phyloP scores from a whole-genome alignment of 2,888 invertebrate genomes.

The Caenorhabditis sp. region DNA sequence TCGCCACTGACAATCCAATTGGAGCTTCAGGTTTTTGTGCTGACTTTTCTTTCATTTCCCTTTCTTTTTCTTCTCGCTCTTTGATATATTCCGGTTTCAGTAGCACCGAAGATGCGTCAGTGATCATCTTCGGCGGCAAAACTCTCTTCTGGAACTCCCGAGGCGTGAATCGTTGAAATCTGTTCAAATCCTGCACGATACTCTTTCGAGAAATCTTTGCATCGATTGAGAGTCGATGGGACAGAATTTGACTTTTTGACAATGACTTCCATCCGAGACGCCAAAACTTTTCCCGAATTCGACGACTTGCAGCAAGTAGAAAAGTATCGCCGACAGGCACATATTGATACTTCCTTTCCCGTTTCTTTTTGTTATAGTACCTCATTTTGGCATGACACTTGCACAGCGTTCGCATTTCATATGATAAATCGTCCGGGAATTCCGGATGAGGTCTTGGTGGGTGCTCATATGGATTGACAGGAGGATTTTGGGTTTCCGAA shows the following conservation, averaged over 20 bases:
- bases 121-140: conserved; percentile 47
- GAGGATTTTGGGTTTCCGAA: not conserved
- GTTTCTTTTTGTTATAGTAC: conserved; percentile 33
- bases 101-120: conserved; percentile 17
- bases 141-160: conserved; percentile 47
- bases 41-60: conserved; percentile 29
- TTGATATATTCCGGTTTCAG: conserved; percentile 53
- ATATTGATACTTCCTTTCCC: conserved; percentile 33
- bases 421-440: not conserved
- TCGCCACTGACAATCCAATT: conserved; percentile 28
- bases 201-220: not conserved
- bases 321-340: conserved; percentile 4
- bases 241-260: conserved; percentile 24
- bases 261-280: conserved; percentile 22
- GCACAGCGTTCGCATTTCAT: conserved; percentile 32
- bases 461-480: conserved; percentile 2
- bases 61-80: conserved; percentile 44
- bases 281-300: conserved; percentile 51
- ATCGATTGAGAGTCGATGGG: conserved; percentile 30
- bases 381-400: conserved; percentile 46
- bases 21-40: conserved; percentile 34
- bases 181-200: conserved; percentile 6
- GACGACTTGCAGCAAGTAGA: conserved; percentile 24
- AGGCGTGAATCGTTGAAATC: conserved; percentile 36
- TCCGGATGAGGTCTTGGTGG: not conserved